These are phyloP conservation scores for Telmatochromis sp. DNA, from an alignment of 2,113 vertebrate genomes.

Conservation along the genomic window DNA sequence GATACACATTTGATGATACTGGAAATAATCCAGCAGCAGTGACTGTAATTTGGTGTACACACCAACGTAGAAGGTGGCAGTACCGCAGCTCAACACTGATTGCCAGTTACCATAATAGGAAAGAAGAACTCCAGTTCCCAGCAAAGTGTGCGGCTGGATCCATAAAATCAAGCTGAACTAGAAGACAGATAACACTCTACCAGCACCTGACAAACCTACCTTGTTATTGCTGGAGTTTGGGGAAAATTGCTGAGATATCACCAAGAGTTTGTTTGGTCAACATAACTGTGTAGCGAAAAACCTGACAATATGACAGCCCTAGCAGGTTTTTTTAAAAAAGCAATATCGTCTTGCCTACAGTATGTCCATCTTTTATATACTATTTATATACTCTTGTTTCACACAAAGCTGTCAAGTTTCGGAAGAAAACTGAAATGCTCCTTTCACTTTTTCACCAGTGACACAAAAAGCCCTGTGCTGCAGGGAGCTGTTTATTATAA, in stretches of 20 bases:
- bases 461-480: constrained; percentile 4
- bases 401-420: constrained; percentile 16
- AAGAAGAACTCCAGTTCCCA: not conserved
- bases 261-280: not conserved
- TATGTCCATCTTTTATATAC: not conserved
- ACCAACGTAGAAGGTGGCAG: not conserved
- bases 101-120: not conserved
- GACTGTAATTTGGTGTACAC: not conserved
- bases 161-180: not conserved
- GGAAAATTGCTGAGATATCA: not conserved
- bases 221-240: not conserved
- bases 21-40: not conserved
- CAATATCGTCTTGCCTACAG: not conserved
- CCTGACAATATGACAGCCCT: not conserved
- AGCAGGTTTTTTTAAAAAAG: fast-evolving
- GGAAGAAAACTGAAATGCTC: not conserved
- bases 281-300: not conserved
- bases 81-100: not conserved
- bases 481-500: not conserved
- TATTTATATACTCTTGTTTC: constrained; percentile 7
- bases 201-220: not conserved
- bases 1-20: not conserved
- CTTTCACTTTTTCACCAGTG: not conserved
- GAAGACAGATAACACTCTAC: not conserved
- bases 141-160: not conserved